Base-by-base conservation (phyloP, 2,888 invertebrate species). In the Neelides folsomi region DNA sequence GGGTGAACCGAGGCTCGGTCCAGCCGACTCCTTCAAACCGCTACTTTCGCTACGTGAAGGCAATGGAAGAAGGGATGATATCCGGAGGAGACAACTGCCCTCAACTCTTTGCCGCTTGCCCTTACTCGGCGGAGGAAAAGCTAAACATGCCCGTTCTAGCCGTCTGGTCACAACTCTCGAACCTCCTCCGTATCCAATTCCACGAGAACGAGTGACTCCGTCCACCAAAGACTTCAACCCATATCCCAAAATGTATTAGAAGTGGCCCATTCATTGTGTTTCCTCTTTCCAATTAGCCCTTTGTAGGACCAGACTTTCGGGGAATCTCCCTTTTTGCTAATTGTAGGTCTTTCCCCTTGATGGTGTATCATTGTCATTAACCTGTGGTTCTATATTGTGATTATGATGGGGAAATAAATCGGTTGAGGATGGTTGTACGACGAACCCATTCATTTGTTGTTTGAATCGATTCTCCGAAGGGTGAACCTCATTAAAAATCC, bases 121-220 rank as follows among this genome's bases (percentile, higher is more conserved):
- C 66, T 10, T 61, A 64, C 54, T 57, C 65, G 0, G 62, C 66
- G 5, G 44, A 62, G 38, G 63, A 66, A 27, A 53, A 66, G 45
- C 51, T 67, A 15, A 66, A 67, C 55, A 66, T 66, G 63, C 64
- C 66, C 16, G 66, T 66, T 15, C 58, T 67, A 9, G 63, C 65
- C 52, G 66, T 67, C 49, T 67, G 67, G 67, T 64, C 66, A 53
- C 66, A 64, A 52, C 61, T 67, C 39, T 60, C 65, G 9, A 60
- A 62, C 45, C 63, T 65, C 36, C 63, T 67, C 34, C 62, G 64
- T 34, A 57, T 67, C 52, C 62, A 66, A 57, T 64, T 66, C 52
- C 57, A 63, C 47, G 65, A 65, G 55, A 63, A 65, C 43, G 45
- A 50, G 16, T 42, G 12, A 15, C 43, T 19, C 43, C 3, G n/a